Evolutionary conservation across 2,113 vertebrate species (phyloP), one percentile per base, ranked within the genome.

Genomic region (Aythya baeri): DNA sequence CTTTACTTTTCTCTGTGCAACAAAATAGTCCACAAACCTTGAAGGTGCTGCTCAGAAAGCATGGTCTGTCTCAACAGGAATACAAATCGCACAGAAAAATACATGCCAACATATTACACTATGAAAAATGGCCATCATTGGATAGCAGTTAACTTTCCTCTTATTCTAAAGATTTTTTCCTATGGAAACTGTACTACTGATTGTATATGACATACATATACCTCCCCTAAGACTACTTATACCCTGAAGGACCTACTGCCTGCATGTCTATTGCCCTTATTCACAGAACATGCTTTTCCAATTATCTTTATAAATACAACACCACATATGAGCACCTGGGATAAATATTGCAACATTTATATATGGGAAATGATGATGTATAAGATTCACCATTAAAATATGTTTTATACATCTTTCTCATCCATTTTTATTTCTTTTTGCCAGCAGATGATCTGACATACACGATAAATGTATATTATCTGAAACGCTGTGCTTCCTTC

Each of bases 261-360:
- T 91, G 54, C 78, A 65, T 55, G 77, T 75, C 94, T 95, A 72
- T 94, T 96, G 80, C 78, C 73, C 57, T 82, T 79, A 94, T 75
- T 91, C 88, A 88, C 61, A 78, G 80, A 96, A 93, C 93, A 96
- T 88, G 90, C 67, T 96, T 97, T 97, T 96, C 86, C 91, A 94
- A 95, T 96, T 96, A 93, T 93, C 94, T 93, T 93, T 89, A 88
- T 88, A 96, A 97, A 97, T 94, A 78, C 87, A 92, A 32, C 65
- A 93, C 82, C 81, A 78, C 93, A 71, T 92, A 58, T 36, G 74
- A 90, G 68, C 93, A 96, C 94, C 86, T 93, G 94, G 96, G 74
- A 94, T 76, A 96, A 95, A 89, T 83, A 96, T 93, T 96, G 94
- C 26, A 84, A 75, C 79, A 93, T 87, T 91, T 92, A 80, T 94